Evolutionary conservation across 2,888 invertebrate genomes (phyloP), one percentile per base, ranked within the genome.

Genomic region (Lypha dubia): DNA sequence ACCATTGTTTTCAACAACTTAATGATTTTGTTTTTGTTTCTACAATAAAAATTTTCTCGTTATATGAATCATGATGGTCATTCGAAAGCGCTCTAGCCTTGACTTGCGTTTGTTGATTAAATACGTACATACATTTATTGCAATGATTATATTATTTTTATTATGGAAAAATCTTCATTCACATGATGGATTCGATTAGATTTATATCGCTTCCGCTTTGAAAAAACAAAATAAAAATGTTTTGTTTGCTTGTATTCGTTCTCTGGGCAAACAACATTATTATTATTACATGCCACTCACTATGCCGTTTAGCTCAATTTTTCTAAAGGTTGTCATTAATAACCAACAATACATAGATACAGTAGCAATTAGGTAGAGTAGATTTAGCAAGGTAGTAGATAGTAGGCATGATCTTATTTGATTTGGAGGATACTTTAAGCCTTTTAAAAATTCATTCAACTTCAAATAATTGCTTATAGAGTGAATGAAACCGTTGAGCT

Each of bases 31-130:
- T 53, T 46, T 56, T 32, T 68, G 24, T 53, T 71, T 70, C 68
- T 75, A 82, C 70, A 63, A 65, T 63, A 58, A 82, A 80, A 70
- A 28, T 51, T 24, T 13, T 41, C 51, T 68, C 77, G 20, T 70
- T 82, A 76, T 63, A 58, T 41, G 70, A 70, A 68, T 58, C 32
- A 70, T 70, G 75, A 75, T 75, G 62, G 53, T 81, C 63, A 41
- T 58, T 82, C 81, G 49, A 49, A 82, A 65, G 81, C 63, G 46
- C 20, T 82, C 81, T 76, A 82, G 75, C 81, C 38, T 68, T 20
- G 75, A 53, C 35, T 73, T 62, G 70, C 70, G 22, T 35, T 70
- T 71, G n/a, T 17, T 63, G 60, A 70, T 53, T 62, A 53, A 62
- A 62, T 70, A 79, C 51, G 51, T 76, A 58, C 53, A 62, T 68